Conservation (phyloP, 2,797 vertebrate genomes). For the Octomys mimax region DNA sequence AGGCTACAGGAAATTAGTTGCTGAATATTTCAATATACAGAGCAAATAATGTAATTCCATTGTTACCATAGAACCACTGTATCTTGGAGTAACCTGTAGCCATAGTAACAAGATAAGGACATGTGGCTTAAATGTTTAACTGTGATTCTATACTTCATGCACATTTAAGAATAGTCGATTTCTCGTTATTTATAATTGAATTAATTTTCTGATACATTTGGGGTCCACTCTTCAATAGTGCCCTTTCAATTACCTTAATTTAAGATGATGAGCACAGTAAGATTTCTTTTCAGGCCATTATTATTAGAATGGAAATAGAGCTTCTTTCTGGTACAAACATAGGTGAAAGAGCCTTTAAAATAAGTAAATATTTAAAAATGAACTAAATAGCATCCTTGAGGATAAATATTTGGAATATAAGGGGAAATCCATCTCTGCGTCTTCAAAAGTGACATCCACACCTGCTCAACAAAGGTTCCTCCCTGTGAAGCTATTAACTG, state of each 20-base stretch:
- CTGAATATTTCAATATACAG: slow-evolving; percentile 86
- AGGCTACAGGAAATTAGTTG: slow-evolving; percentile 87
- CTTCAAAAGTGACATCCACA: slow-evolving; percentile 20
- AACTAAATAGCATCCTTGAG: slow-evolving; percentile 30
- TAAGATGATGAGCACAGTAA: slow-evolving; percentile 72
- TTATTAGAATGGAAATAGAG: slow-evolving; percentile 69
- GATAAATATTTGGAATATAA: neutral
- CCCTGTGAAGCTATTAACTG: neutral
- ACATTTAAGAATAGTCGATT: slow-evolving; percentile 71
- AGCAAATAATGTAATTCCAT: slow-evolving; percentile 85
- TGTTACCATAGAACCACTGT: slow-evolving; percentile 78
- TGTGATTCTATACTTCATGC: slow-evolving; percentile 74
- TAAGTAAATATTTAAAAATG: slow-evolving; percentile 66
- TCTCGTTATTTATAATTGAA: slow-evolving; percentile 82
- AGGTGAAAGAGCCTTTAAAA: neutral
- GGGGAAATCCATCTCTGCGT: neutral
- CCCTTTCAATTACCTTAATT: slow-evolving; percentile 78
- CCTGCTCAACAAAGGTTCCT: neutral
- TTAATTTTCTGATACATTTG: slow-evolving; percentile 79
- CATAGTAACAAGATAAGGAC: slow-evolving; percentile 86
- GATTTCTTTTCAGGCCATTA: slow-evolving; percentile 69
- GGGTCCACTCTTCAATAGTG: slow-evolving; percentile 54
- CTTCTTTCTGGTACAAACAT: slow-evolving; percentile 32
- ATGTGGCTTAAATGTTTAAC: slow-evolving; percentile 78
- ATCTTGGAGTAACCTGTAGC: slow-evolving; percentile 83